These are phyloP conservation scores for Habropoda laboriosa DNA, from an alignment of 1,140 invertebrate species.

Conservation along the genomic window DNA sequence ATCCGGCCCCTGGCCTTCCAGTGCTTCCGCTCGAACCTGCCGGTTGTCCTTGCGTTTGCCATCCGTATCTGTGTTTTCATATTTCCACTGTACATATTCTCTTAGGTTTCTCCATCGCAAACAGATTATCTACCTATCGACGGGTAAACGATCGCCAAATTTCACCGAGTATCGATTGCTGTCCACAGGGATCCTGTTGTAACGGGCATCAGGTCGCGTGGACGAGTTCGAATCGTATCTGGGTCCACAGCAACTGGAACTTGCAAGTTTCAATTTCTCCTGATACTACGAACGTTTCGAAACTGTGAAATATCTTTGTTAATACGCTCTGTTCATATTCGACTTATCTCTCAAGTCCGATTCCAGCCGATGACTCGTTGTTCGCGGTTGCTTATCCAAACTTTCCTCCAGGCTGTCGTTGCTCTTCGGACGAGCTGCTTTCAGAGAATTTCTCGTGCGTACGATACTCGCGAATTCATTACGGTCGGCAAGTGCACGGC, in stretches of 20 bases:
- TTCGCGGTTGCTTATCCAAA: slow-evolving; percentile 60
- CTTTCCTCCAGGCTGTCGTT: not conserved
- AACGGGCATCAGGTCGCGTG: slow-evolving; percentile 47
- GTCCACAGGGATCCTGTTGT: slow-evolving; percentile 44
- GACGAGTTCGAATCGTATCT: slow-evolving; percentile 56
- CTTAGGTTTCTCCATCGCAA: no score
- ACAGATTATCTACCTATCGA: slow-evolving; percentile 64
- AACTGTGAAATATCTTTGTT: not conserved
- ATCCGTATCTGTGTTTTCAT: slow-evolving; percentile 49
- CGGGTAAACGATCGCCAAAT: slow-evolving; percentile 59
- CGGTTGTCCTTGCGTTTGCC: slow-evolving; percentile 50
- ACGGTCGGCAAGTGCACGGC: slow-evolving; percentile 10
- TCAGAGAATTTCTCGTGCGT: slow-evolving; percentile 38
- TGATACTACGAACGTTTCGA: slow-evolving; percentile 16
- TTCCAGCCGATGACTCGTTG: slow-evolving; percentile 26
- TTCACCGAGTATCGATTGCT: slow-evolving; percentile 53
- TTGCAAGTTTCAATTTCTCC: slow-evolving; percentile 55
- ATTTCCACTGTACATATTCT: no score
- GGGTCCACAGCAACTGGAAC: slow-evolving; percentile 67
- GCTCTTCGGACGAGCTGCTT: not conserved
- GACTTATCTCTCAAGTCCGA: slow-evolving; percentile 67
- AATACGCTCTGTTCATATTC: slow-evolving; percentile 30
- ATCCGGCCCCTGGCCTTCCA: slow-evolving; percentile 9
- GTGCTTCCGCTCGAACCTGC: slow-evolving; percentile 27
- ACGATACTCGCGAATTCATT: slow-evolving; percentile 30